Evolutionary conservation across 2,888 invertebrate genomes (phyloP).

Genomic region (Drosophila helvetica): DNA sequence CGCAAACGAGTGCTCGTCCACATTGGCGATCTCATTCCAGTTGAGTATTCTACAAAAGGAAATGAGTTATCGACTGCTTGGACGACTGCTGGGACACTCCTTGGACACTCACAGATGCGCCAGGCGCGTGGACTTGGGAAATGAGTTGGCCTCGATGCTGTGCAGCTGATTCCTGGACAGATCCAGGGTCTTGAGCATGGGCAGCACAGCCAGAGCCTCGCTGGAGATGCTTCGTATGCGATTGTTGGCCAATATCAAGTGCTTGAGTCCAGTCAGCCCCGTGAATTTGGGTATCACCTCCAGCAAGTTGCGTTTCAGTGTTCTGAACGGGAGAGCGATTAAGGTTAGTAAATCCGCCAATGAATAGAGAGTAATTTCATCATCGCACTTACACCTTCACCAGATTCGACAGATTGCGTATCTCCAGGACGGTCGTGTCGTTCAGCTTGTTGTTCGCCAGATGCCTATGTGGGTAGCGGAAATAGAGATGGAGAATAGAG

Average conservation of each 20-base stretch:
- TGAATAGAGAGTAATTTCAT: background rate
- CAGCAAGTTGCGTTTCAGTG: constrained; percentile 92
- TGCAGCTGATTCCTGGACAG: constrained; percentile 84
- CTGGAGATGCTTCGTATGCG: constrained; percentile 91
- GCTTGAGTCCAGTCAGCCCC: constrained; percentile 89
- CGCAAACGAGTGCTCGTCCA: constrained; percentile 90
- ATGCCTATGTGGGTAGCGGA: constrained; percentile 83
- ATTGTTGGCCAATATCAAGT: constrained; percentile 92
- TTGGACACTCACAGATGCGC: constrained; percentile 75
- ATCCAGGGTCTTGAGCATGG: constrained; percentile 82
- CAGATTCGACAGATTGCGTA: constrained; percentile 84
- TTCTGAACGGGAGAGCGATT: constrained; percentile 53
- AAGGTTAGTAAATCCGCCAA: constrained; percentile 11
- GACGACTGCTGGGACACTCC: background rate
- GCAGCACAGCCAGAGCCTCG: constrained; percentile 93
- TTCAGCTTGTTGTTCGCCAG: constrained; percentile 86
- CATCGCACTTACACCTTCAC: constrained; percentile 84
- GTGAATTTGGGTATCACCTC: constrained; percentile 91
- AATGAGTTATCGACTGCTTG: background rate
- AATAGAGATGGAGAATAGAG: constrained; percentile 9
- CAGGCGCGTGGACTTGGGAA: constrained; percentile 84
- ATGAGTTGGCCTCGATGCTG: constrained; percentile 82
- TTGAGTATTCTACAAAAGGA: constrained; percentile 86
- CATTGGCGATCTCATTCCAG: constrained; percentile 89
- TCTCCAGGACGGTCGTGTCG: constrained; percentile 84